Conservation (phyloP, 23 tunicate species). For the Halocynthia roretzi region DNA sequence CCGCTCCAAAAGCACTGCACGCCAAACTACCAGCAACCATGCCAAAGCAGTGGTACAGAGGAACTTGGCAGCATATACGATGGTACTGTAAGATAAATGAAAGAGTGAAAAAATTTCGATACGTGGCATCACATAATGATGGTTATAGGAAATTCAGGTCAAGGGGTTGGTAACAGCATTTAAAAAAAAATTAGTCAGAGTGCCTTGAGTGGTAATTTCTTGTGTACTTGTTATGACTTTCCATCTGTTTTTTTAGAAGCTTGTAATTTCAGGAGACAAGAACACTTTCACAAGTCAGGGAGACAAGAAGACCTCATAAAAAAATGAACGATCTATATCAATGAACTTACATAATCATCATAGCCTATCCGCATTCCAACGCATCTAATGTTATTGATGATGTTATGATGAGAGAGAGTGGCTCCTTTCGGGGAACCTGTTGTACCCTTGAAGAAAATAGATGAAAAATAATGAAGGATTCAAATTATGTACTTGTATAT, state of each 20-base stretch:
- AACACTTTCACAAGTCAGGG: too few species aligned
- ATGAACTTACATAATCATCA: conserved; percentile 26
- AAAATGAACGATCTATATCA: background rate
- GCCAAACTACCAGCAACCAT: conserved; percentile 78
- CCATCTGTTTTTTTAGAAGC: too few species aligned
- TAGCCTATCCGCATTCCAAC: conserved; percentile 58
- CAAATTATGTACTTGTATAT: background rate
- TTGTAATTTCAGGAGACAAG: too few species aligned
- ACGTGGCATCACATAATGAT: conserved; percentile 1
- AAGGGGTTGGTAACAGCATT: too few species aligned
- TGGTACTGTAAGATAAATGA: conserved; percentile 25
- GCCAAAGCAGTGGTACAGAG: conserved; percentile 96
- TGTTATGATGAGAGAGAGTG: conserved; percentile 84
- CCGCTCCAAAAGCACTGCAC: conserved; percentile 42
- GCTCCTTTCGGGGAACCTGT: conserved; percentile 98
- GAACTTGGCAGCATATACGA: conserved; percentile 75
- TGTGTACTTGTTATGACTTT: too few species aligned
- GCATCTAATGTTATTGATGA: conserved; percentile 72
- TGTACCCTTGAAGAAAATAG: conserved; percentile 44
- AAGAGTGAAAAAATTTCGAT: background rate
- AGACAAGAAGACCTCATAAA: background rate
- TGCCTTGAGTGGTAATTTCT: too few species aligned
- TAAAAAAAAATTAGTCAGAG: too few species aligned
- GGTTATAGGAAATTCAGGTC: background rate
- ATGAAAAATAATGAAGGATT: background rate